phyloP scores from a whole-genome alignment of 64 coral and sea anemone genomes.

The Catalaphyllia jardinei region DNA sequence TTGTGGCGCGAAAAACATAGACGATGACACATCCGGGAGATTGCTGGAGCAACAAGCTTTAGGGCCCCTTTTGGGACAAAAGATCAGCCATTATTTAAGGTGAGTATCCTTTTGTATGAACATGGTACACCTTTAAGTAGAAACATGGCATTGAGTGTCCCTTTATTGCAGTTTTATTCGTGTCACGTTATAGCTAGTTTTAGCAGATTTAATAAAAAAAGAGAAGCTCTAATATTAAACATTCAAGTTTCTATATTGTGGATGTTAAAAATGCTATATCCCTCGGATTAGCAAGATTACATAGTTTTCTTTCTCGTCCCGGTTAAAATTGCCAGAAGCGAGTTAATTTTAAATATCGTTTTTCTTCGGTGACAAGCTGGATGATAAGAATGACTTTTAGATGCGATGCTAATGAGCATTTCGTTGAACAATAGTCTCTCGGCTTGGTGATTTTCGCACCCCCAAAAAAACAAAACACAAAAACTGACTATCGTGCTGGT shows the following conservation, averaged over 20 bases:
- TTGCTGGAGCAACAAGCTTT: slow-evolving; percentile 7
- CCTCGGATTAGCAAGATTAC: not conserved
- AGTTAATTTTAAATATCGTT: not conserved
- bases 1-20: not conserved
- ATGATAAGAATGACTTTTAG: not conserved
- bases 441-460: too few species aligned
- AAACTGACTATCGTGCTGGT: too few species aligned
- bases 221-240: not conserved
- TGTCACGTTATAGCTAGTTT: not conserved
- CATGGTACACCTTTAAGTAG: not conserved
- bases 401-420: not conserved
- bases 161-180: slow-evolving; percentile 24
- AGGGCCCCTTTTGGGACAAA: not conserved
- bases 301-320: not conserved
- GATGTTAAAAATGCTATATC: not conserved
- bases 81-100: slow-evolving; percentile 11
- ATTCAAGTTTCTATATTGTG: not conserved
- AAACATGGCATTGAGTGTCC: not conserved
- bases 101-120: slow-evolving; percentile 14
- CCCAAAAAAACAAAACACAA: too few species aligned
- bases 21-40: not conserved
- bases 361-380: not conserved
- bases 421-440: not conserved
- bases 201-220: not conserved
- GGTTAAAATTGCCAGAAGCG: not conserved